These are phyloP conservation scores for Chrysodeixis includens DNA, from an alignment of 2,888 invertebrate species.

Conservation along the genomic window DNA sequence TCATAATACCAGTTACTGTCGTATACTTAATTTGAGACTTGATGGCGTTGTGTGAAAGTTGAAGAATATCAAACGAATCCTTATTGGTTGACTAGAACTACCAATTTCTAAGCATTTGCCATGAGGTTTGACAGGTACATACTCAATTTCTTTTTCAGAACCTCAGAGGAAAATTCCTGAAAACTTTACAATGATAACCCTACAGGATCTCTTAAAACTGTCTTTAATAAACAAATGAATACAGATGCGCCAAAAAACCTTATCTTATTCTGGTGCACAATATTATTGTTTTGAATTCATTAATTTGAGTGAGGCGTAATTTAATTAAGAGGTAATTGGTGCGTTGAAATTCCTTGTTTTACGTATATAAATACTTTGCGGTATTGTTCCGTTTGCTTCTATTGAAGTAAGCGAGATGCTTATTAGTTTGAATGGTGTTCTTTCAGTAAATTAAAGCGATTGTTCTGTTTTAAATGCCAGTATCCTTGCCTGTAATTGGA, in stretches of 20 bases:
- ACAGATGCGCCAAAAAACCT: constrained; percentile 6
- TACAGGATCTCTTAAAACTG: too few relatives aligned
- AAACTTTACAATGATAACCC: too few relatives aligned
- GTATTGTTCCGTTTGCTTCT: background rate
- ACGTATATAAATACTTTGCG: constrained; percentile 24
- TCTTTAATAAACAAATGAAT: constrained; percentile 2
- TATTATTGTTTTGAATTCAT: constrained; percentile 51
- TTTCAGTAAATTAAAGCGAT: background rate
- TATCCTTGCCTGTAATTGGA: background rate
- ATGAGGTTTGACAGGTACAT: too few relatives aligned
- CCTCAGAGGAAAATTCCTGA: background rate
- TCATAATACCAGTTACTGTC: too few relatives aligned
- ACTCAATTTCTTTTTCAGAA: background rate
- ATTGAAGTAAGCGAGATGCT: constrained; percentile 1
- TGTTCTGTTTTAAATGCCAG: background rate
- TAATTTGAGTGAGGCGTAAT: constrained; percentile 36
- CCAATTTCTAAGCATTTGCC: too few relatives aligned
- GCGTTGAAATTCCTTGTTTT: constrained; percentile 22
- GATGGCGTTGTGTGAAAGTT: too few relatives aligned
- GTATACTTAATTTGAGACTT: too few relatives aligned
- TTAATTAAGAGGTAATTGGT: constrained; percentile 46
- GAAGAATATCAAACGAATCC: too few relatives aligned
- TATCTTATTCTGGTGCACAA: constrained; percentile 13
- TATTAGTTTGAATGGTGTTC: background rate
- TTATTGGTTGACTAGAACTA: too few relatives aligned